Base-by-base conservation (phyloP, 2,113 vertebrate species). In the Gopherus evgoodei region DNA sequence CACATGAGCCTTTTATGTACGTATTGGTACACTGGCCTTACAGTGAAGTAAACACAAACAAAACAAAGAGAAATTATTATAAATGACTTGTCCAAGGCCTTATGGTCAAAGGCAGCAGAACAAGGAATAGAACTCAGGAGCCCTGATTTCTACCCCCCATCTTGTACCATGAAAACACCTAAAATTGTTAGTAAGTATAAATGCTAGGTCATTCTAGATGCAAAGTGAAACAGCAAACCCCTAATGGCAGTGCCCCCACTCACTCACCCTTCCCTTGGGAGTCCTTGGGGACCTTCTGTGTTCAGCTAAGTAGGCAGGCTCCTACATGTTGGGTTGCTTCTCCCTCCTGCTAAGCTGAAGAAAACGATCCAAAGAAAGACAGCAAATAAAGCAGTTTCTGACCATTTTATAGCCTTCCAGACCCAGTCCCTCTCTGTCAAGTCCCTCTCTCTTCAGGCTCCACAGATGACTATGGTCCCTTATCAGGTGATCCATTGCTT, bases 11-110 rank as follows among this genome's bases (percentile, higher is more conserved):
- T 14, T 69, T 76, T 82, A 56, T 5, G 65, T n/a, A 52, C 8
- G 4, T n/a, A n/a, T 1, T 0, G 0, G 29, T 29, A 72, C 6
- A 54, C 16, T 62, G 62, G 16, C 79, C 76, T 13, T 38, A 72
- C 65, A 72, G 42, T 14, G 72, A 24, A 42, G 38, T 44, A 76
- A 69, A 38, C 31, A 8, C 65, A 38, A 38, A 17, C 35, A 35
- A 65, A 65, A 31, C 6, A n/a, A 69, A 69, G 65, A n/a, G 35
- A 69, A 35, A n/a, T 17, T 21, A 50, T 27, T 16, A 75, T 65
- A 1, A 2, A 54, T 19, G 57, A 84, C 52, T 53, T 50, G 8
- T 69, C 84, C 81, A 50, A 79, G 31, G 81, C 49, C 29, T 47
- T 76, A 78, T 42, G 42, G 42, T 76, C 38, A 47, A 24, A 27